Percentiles rank a stretch among this genome's conserved stretches.
Conservation (phyloP, 2,113 vertebrate species). For the Cinclus mexicanus region DNA sequence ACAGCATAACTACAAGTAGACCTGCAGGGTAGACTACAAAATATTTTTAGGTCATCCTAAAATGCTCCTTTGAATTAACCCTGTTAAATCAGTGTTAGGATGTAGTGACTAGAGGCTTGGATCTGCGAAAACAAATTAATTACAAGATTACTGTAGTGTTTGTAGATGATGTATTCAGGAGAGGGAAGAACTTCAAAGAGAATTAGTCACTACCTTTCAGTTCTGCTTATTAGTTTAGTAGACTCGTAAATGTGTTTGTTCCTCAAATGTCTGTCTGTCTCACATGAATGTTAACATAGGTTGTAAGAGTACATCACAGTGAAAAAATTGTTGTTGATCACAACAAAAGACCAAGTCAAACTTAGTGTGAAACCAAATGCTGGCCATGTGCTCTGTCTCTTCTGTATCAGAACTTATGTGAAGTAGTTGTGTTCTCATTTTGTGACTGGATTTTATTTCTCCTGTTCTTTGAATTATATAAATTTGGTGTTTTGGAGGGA, state of each 20-base stretch:
- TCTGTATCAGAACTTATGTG: background rate
- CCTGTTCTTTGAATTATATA: background rate
- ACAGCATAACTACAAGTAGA: background rate
- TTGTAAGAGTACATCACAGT: background rate
- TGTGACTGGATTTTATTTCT: background rate
- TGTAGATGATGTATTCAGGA: background rate
- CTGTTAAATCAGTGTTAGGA: background rate
- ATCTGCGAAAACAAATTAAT: background rate
- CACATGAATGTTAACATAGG: background rate
- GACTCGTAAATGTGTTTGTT: background rate
- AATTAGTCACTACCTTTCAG: background rate
- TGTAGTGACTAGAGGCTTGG: background rate
- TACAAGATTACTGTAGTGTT: background rate
- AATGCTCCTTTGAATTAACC: background rate
- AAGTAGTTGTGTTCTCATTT: background rate
- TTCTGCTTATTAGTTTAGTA: background rate
- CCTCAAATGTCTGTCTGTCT: background rate
- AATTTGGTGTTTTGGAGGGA: background rate
- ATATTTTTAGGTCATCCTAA: background rate
- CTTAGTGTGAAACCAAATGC: background rate
- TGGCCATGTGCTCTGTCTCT: background rate
- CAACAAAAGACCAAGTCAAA: background rate
- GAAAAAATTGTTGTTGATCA: background rate
- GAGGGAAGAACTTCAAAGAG: conserved; percentile 1
- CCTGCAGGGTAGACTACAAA: background rate